Evolutionary conservation across 2,888 invertebrate genomes (phyloP).

Genomic region (Drosophila yooni): DNA sequence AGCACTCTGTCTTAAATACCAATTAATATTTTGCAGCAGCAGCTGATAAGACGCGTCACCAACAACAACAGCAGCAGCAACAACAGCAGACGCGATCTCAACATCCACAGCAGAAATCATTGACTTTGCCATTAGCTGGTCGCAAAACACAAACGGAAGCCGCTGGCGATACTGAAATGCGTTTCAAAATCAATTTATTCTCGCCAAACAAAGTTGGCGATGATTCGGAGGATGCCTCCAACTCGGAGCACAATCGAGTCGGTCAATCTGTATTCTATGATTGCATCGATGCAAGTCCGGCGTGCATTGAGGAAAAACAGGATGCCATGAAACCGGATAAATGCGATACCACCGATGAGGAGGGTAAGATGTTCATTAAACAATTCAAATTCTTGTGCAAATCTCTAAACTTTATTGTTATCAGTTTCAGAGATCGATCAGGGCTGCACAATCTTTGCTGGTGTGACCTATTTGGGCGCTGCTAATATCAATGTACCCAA

Average conservation of each 20-base stretch:
- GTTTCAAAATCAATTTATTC: slow-evolving; percentile 59
- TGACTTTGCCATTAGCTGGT: slow-evolving; percentile 81
- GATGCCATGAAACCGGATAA: slow-evolving; percentile 91
- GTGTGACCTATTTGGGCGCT: slow-evolving; percentile 96
- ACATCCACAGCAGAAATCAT: slow-evolving; percentile 71
- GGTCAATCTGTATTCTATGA: slow-evolving; percentile 85
- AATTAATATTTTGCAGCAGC: slow-evolving; percentile 66
- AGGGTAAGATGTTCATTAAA: slow-evolving; percentile 86
- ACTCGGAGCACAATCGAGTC: slow-evolving; percentile 83
- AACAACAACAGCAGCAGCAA: slow-evolving; percentile 31
- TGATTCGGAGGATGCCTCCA: slow-evolving; percentile 76
- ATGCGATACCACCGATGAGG: slow-evolving; percentile 90
- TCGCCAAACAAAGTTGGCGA: slow-evolving; percentile 67
- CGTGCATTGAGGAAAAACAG: slow-evolving; percentile 88
- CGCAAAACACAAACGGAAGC: slow-evolving; percentile 57
- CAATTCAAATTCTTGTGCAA: neutral
- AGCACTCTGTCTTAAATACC: slow-evolving; percentile 55
- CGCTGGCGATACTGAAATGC: slow-evolving; percentile 61
- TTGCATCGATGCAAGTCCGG: slow-evolving; percentile 84
- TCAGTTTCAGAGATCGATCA: slow-evolving; percentile 93
- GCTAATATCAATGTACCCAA: slow-evolving; percentile 96
- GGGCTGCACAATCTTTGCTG: slow-evolving; percentile 96
- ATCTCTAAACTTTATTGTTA: neutral
- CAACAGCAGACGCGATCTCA: slow-evolving; percentile 18
- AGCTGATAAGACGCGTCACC: slow-evolving; percentile 62